Conservation (phyloP, 2,113 vertebrate genomes). For the Corythaixoides concolor region DNA sequence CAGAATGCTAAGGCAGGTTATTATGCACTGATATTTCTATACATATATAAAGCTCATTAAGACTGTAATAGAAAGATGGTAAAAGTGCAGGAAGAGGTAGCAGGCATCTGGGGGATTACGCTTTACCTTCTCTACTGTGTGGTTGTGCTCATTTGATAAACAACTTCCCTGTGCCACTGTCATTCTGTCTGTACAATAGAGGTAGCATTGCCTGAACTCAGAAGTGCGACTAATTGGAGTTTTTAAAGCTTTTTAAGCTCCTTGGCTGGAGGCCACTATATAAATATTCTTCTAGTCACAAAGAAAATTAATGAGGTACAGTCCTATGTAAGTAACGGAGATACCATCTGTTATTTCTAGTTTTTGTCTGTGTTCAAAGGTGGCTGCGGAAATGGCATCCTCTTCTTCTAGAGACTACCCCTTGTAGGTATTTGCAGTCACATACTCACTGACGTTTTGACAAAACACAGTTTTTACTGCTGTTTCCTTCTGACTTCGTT, state of each 20-base stretch:
- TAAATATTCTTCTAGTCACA: slow-evolving; percentile 23
- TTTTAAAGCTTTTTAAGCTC: slow-evolving; percentile 18
- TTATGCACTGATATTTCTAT: slow-evolving; percentile 51
- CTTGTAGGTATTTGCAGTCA: slow-evolving; percentile 36
- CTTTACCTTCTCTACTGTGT: not conserved
- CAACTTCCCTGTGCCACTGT: not conserved
- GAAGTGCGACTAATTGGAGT: slow-evolving; percentile 4
- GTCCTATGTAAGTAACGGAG: not conserved
- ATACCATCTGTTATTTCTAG: not conserved
- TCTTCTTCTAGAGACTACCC: not conserved
- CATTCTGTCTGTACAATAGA: slow-evolving; percentile 8
- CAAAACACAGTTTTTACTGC: slow-evolving; percentile 16
- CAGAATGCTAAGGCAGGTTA: slow-evolving; percentile 40
- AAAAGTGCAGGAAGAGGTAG: not conserved
- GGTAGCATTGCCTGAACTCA: slow-evolving; percentile 11
- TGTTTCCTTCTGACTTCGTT: not conserved
- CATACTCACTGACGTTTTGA: not conserved
- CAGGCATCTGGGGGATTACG: not conserved
- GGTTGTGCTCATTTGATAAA: slow-evolving; percentile 31
- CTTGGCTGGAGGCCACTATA: not conserved
- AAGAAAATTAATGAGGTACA: not conserved
- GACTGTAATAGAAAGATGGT: not conserved
- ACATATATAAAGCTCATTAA: slow-evolving; percentile 57
- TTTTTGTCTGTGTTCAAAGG: not conserved
- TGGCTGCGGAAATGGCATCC: not conserved